Evolutionary conservation across 2,797 vertebrate species (phyloP), one percentile per base, ranked within the genome.

Genomic region (Cynopterus sphinx): DNA sequence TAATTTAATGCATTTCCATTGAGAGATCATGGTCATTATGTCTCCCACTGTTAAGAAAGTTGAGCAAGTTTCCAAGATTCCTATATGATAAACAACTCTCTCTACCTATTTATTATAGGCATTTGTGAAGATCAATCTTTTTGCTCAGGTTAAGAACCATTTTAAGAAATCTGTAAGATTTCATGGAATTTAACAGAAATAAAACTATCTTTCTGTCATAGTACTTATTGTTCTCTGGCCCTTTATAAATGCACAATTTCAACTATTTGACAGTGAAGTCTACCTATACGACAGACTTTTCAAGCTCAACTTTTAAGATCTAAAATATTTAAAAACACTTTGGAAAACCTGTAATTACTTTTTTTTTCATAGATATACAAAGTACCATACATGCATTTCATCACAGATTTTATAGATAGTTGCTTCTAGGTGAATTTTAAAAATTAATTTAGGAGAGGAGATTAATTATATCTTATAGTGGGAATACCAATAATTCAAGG

Each of bases 291-390:
- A 95, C 41, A 88, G 49, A 94, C 77, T 95, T 90, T 95, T 96
- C 71, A 95, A 91, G 88, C 53, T 95, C 95, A 95, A 90, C 87
- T 94, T 95, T 77, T 83, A 94, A 90, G 57, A 93, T 90, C 33
- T 94, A 95, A 97, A 96, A 93, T 90, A 94, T 82, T 96, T 93
- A 79, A 96, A 96, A 92, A 94, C n/a, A 95, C 85, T 94, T 90
- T 28, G 88, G 90, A 78, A 71, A 94, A 95, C 82, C 33, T 57
- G 33, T 87, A 94, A 97, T 96, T 91, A 92, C 77, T 92, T 95
- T 97, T 77, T 41, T 78, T 57, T 68, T 49, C 15, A 85, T 79
- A 96, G 92, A 92, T 93, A 96, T 49, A 26, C 49, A 85, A 95
- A 59, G 84, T 78, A 85, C 19, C 68, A 95, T 65, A 87, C 36